Evolutionary conservation across 1,140 invertebrate species (phyloP).

Genomic region (Monochamus saltuarius): DNA sequence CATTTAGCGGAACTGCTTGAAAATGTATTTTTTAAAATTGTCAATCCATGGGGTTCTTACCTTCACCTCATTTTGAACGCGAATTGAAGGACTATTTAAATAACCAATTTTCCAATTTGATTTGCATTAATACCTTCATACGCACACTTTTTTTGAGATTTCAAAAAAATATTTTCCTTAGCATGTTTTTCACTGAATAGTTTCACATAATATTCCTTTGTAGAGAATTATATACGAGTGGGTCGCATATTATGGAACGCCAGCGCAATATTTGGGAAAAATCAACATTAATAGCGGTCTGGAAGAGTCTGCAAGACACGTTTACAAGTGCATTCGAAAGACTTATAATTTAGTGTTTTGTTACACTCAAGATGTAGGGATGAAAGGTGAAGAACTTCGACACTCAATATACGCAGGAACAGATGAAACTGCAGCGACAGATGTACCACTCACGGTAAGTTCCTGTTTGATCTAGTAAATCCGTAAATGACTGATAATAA

Average conservation of each 20-base stretch:
- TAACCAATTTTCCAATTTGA: background rate
- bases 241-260: constrained; percentile 20
- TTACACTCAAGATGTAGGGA: no score
- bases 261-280: constrained; percentile 27
- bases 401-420: background rate
- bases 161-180: background rate
- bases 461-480: background rate
- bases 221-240: constrained; percentile 31
- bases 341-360: constrained; percentile 17
- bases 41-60: no score
- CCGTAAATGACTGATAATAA: background rate
- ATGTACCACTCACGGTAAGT: background rate
- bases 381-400: no score
- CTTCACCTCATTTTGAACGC: background rate
- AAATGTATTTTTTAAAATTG: no score
- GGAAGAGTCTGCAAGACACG: constrained; percentile 20
- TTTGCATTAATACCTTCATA: background rate
- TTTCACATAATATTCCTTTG: background rate
- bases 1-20: no score
- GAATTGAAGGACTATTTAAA: background rate
- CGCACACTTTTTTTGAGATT: background rate
- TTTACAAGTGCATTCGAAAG: constrained; percentile 32
- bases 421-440: background rate
- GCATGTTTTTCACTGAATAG: background rate
- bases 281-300: constrained; percentile 20